Percentiles rank a stretch among this genome's conserved stretches.
Evolutionary conservation across 2,113 vertebrate species (phyloP).

Genomic region (Gallinago media): DNA sequence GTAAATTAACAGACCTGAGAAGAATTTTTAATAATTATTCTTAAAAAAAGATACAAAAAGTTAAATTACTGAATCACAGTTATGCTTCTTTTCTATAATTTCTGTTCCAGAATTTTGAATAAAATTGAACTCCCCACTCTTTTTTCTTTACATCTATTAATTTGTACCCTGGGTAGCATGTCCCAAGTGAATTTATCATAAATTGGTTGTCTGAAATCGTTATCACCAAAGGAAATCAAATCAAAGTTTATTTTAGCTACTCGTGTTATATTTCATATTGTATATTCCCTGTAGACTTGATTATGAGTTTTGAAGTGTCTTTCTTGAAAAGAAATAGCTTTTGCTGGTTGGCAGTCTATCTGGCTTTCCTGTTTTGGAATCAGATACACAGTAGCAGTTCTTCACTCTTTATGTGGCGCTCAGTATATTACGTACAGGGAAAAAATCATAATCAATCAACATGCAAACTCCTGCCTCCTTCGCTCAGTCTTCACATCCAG

Average conservation of each 20-base stretch:
- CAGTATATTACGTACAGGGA: not conserved
- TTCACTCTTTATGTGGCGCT: not conserved
- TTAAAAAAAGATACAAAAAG: not conserved
- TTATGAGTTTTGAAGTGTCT: slow-evolving; percentile 3
- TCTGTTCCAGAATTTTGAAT: not conserved
- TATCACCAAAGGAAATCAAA: slow-evolving; percentile 24
- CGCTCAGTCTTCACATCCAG: not conserved
- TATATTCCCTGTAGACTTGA: not conserved
- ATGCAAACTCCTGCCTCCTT: not conserved
- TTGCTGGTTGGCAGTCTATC: not conserved
- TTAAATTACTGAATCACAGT: not conserved
- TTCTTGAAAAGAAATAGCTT: slow-evolving; percentile 5
- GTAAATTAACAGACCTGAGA: not conserved
- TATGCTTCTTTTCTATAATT: not conserved
- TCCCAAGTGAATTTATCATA: not conserved
- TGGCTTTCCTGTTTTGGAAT: not conserved
- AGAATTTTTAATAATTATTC: slow-evolving; percentile 3
- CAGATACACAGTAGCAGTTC: not conserved
- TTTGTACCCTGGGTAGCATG: not conserved
- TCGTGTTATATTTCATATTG: not conserved
- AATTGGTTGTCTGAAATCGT: not conserved
- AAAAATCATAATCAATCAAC: not conserved
- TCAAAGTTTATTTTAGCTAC: slow-evolving; percentile 7
- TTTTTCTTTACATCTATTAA: not conserved
- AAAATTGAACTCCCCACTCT: not conserved